phyloP scores from a whole-genome alignment of 1,140 invertebrate genomes.

The Sarcophaga bullata region DNA sequence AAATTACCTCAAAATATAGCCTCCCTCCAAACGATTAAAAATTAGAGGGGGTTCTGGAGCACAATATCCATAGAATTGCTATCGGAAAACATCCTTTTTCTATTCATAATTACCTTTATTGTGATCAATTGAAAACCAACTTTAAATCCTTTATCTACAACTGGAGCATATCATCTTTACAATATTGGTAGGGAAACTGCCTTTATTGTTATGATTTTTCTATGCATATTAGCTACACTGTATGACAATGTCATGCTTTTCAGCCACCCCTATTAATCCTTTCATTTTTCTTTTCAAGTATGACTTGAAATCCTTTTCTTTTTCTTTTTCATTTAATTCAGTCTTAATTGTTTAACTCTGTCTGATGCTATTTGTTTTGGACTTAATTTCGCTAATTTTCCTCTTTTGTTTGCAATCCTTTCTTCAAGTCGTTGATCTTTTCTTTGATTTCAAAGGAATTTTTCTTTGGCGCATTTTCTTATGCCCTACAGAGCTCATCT shows the following conservation, averaged over 20 bases:
- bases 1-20: neutral
- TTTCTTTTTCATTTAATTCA: neutral
- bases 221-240: no score
- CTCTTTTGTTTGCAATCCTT: neutral
- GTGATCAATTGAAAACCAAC: neutral
- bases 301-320: neutral
- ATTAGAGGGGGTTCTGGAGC: neutral
- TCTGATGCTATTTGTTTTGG: neutral
- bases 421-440: slow-evolving; percentile 10
- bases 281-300: neutral
- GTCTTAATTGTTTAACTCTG: neutral
- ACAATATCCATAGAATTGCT: no score
- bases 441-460: neutral
- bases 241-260: no score
- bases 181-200: no score
- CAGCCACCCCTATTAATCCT: no score
- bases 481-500: neutral
- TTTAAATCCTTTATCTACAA: neutral
- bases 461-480: neutral
- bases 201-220: no score
- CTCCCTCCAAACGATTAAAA: neutral
- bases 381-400: slow-evolving; percentile 35
- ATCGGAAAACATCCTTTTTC: no score
- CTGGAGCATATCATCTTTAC: neutral
- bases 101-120: neutral